These are phyloP conservation scores for Sebastes matsubarae DNA, from an alignment of 2,797 vertebrate species.

Conservation along the genomic window DNA sequence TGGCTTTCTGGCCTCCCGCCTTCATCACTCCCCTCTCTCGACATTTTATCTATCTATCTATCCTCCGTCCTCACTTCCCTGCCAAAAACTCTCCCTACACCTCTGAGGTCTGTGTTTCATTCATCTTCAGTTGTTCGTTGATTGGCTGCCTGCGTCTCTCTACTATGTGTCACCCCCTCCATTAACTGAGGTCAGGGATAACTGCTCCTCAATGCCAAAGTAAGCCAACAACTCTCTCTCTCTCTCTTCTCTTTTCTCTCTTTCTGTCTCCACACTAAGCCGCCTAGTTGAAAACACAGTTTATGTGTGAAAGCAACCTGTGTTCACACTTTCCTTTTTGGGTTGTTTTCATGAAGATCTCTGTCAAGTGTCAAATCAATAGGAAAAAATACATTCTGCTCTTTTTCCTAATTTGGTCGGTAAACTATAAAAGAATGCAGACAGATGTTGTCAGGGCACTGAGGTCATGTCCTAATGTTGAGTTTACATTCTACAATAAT, in stretches of 20 bases:
- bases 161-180: not conserved
- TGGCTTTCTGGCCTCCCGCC: slow-evolving; percentile 35
- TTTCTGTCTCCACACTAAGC: not conserved
- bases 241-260: no score
- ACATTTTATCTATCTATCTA: slow-evolving; percentile 27
- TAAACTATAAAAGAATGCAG: not conserved
- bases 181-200: slow-evolving; percentile 15
- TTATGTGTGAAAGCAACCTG: not conserved
- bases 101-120: slow-evolving; percentile 39
- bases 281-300: not conserved
- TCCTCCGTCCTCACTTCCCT: slow-evolving; percentile 4
- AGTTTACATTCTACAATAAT: not conserved
- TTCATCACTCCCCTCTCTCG: slow-evolving; percentile 24
- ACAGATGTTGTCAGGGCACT: not conserved
- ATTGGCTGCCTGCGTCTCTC: slow-evolving; percentile 6
- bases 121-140: slow-evolving; percentile 16
- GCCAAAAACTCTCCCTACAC: slow-evolving; percentile 28
- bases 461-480: not conserved
- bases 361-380: not conserved
- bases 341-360: not conserved
- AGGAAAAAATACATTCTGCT: not conserved
- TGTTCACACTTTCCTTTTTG: not conserved
- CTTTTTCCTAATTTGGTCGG: not conserved
- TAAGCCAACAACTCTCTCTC: not conserved
- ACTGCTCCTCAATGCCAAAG: slow-evolving; percentile 8